These are phyloP conservation scores for Melanotaenia pygmaea DNA, from an alignment of 2,797 vertebrate species.

Conservation along the genomic window DNA sequence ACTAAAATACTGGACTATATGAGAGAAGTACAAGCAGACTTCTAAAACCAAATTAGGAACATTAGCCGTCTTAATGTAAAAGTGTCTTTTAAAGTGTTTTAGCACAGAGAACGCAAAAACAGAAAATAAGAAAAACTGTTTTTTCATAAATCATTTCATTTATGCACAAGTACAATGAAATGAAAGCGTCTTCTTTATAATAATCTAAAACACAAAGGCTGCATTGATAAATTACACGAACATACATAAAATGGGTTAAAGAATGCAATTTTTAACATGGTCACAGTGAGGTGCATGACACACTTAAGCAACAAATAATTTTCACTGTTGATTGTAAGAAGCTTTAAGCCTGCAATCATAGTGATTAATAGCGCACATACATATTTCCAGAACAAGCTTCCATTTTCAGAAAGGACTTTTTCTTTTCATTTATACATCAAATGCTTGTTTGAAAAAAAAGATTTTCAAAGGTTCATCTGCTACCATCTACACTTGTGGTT, in stretches of 20 bases:
- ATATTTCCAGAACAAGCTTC: background rate
- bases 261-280: background rate
- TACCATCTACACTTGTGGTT: background rate
- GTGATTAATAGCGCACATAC: slow-evolving; percentile 1
- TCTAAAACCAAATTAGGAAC: background rate
- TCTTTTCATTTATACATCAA: background rate
- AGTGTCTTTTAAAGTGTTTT: background rate
- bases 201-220: background rate
- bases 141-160: background rate
- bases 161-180: slow-evolving; percentile 3
- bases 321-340: slow-evolving; percentile 10
- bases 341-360: slow-evolving; percentile 3
- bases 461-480: background rate
- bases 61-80: background rate
- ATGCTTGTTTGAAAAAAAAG: slow-evolving; percentile 2
- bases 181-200: slow-evolving; percentile 3
- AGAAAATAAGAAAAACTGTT: background rate
- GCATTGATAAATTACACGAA: background rate
- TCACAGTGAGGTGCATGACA: background rate
- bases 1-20: background rate
- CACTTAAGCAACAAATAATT: background rate
- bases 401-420: background rate
- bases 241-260: background rate
- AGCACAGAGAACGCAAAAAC: background rate
- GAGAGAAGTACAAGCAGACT: background rate